Evolutionary conservation across 2,888 invertebrate species (phyloP), one percentile per base, ranked within the genome.

Genomic region (Epistrophe eligans): DNA sequence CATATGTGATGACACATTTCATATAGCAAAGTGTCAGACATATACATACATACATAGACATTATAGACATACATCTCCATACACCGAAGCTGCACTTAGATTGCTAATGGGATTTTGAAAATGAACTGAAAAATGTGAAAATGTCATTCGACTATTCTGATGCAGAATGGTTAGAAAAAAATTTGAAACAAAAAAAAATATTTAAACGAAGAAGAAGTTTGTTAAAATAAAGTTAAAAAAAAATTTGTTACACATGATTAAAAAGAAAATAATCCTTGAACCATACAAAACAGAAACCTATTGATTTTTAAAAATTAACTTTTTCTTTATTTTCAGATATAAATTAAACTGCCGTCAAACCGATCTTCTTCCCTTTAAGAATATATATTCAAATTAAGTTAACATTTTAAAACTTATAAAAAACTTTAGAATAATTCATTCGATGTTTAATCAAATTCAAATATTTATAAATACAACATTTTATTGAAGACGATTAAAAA

Each of bases 31-130:
- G 43, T 48, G n/a, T 4, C 50, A 50, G n/a, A 57, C 55, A 70
- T 17, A 15, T n/a, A 45, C 7, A 1, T 3, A 17, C n/a, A 13
- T 4, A 45, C 2, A 5, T 17, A 48, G 5, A 11, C 11, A 3
- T 15, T n/a, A 38, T 5, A 35, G 2, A 4, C 13, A 28, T 28
- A 19, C 11, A 2, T 38, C 24, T 48, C 17, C 10, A 24, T 4
- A 70, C 55, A n/a, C n/a, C n/a, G 24, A 24, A 24, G 24, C 24
- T 24, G 70, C 70, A 55, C 70, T 70, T 70, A 70, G 70, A 55
- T 8, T 40, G 55, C 24, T 55, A 70, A 55, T 70, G 70, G 52
- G 40, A 55, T 70, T 70, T 55, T 40, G n/a, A 7, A 5, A 57
- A n/a, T n/a, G n/a, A n/a, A 35, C 5, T 35, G 32, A 35, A 32